Evolutionary conservation across 2,888 invertebrate genomes (phyloP), one percentile per base, ranked within the genome.

Genomic region (Protophormia terraenovae): DNA sequence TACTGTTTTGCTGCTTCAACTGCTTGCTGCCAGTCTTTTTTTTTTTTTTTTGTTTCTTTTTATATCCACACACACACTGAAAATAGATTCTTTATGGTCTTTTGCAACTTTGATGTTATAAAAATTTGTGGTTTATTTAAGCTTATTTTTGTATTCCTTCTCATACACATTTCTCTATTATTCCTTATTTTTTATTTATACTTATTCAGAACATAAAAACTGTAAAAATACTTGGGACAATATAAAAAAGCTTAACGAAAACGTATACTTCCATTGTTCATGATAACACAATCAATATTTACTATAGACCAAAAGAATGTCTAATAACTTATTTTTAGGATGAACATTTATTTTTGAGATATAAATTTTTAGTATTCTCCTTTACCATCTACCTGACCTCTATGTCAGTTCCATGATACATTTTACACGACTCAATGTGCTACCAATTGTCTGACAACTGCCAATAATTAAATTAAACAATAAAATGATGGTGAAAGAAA

Each of bases 81-180:
- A 85, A 69, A 81, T 73, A 78, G 78, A 81, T 64, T 78, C 69
- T 81, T 81, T 73, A 78, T 75, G 77, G 73, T 38, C 84, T 85
- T 77, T 69, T 69, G 81, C 16, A 78, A 50, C 73, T 47, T 75
- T 81, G 55, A 41, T 76, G 29, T 29, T 45, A 14, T 66, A 67
- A 14, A 50, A 71, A 41, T 29, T 32, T 84, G 60, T 72, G 60
- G 53, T 60, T 80, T 67, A 60, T 64, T 76, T 58, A 45, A 35
- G 41, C 41, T 66, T 35, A 10, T 24, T 64, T 69, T 62, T 32
- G 29, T 38, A 55, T 55, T 55, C 16, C 38, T 38, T 38, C 10
- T 60, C 6, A n/a, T 27, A 41, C 27, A 7, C 19, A 24, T 41
- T 66, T 53, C n/a, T 45, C 19, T 45, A 29, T 58, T 58, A 27